Percentiles rank a stretch among this genome's conserved stretches.
Evolutionary conservation across 2,113 vertebrate species (phyloP).

Genomic region (Eidolon helvum): DNA sequence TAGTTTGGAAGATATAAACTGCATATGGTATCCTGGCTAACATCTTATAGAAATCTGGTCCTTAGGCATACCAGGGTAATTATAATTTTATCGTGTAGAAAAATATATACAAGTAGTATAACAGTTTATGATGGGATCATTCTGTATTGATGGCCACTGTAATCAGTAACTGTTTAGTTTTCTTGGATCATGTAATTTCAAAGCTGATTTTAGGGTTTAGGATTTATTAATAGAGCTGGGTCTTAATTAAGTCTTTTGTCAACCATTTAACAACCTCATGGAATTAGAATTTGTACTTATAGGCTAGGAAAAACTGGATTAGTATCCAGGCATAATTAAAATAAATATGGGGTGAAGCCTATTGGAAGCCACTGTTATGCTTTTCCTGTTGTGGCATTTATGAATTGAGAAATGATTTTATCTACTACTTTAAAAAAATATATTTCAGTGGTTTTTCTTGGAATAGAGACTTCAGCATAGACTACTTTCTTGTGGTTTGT

Average conservation of each 20-base stretch:
- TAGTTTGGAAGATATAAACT: not conserved
- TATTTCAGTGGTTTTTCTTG: not conserved
- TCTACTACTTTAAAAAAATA: not conserved
- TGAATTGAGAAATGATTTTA: not conserved
- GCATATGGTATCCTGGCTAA: not conserved
- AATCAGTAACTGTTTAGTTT: not conserved
- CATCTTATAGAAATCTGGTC: not conserved
- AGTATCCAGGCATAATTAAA: not conserved
- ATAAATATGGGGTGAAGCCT: not conserved
- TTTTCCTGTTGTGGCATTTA: not conserved
- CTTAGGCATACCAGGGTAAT: not conserved
- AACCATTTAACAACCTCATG: not conserved
- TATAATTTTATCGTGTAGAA: not conserved
- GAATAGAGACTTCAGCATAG: not conserved
- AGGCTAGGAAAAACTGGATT: not conserved
- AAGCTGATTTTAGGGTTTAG: slow-evolving; percentile 6
- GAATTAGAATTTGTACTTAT: not conserved
- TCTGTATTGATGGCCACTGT: not conserved
- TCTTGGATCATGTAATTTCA: slow-evolving; percentile 7
- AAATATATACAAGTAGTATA: not conserved
- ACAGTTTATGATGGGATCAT: not conserved
- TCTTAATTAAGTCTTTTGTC: not conserved
- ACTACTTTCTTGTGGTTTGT: not conserved
- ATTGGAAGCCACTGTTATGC: not conserved
- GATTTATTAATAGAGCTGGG: not conserved